A percentile compares a stretch with the other conserved stretches of the same genome.
phyloP scores from a whole-genome alignment of 2,888 invertebrate species.

The Auanema sp. region DNA sequence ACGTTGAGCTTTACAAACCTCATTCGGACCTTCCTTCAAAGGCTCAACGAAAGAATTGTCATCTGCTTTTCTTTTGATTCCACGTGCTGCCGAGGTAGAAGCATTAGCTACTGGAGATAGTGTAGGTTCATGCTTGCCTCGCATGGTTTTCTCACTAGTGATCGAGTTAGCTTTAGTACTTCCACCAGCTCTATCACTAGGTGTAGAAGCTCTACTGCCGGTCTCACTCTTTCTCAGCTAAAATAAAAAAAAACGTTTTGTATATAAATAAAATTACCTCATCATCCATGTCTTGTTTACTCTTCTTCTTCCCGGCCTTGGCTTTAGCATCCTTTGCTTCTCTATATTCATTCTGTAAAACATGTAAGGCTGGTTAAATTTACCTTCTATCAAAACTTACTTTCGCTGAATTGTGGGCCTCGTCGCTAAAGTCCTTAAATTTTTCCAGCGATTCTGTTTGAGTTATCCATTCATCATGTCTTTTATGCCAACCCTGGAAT shows the following conservation, averaged over 20 bases:
- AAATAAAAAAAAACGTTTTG: not conserved
- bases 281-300: not conserved
- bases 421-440: constrained; percentile 9
- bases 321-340: constrained; percentile 8
- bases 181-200: constrained; percentile 6
- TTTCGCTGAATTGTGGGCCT: constrained; percentile 7
- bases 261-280: not conserved
- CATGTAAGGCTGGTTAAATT: not conserved
- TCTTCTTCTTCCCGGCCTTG: not conserved
- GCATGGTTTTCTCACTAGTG: not conserved
- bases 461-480: constrained; percentile 26
- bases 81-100: not conserved
- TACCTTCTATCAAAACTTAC: not conserved
- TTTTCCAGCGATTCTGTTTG: not conserved
- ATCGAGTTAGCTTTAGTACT: constrained; percentile 17
- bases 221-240: constrained; percentile 12
- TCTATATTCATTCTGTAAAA: not conserved
- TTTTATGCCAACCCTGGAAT: constrained; percentile 27
- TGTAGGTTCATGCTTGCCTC: constrained; percentile 8
- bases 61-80: constrained; percentile 4
- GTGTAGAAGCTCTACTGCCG: constrained; percentile 16
- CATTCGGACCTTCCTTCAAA: not conserved
- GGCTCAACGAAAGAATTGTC: not conserved
- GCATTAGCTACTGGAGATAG: constrained; percentile 4
- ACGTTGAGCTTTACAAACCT: not conserved